Percentiles rank a stretch among this genome's conserved stretches.
These are phyloP conservation scores for Brachirus orientalis DNA, from an alignment of 2,113 vertebrate species.

Conservation along the genomic window DNA sequence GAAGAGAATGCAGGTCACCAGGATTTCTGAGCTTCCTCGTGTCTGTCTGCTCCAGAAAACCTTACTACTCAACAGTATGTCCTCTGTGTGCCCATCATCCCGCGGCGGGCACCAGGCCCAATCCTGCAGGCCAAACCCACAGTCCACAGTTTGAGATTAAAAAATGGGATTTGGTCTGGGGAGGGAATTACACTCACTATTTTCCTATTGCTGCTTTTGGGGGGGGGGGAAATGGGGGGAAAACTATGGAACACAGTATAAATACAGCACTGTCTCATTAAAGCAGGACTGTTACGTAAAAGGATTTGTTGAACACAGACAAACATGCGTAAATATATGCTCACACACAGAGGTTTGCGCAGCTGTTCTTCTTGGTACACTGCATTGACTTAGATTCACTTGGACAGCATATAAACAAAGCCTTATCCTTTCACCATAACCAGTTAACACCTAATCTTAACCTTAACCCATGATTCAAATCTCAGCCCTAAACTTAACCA, in stretches of 20 bases:
- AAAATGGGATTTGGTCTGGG: constrained; percentile 65
- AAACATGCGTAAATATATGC: background rate
- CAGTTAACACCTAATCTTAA: no score
- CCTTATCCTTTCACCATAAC: no score
- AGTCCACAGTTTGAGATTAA: constrained; percentile 68
- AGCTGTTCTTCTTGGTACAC: background rate
- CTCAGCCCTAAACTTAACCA: no score
- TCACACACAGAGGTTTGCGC: constrained; percentile 14
- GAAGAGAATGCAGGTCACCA: constrained; percentile 75
- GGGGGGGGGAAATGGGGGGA: background rate
- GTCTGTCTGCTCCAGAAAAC: constrained; percentile 72
- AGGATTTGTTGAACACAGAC: constrained; percentile 37
- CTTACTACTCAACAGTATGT: constrained; percentile 49
- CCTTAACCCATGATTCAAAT: no score
- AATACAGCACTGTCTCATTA: constrained; percentile 41
- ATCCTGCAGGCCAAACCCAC: constrained; percentile 67
- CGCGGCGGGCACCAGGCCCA: constrained; percentile 49
- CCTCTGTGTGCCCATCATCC: constrained; percentile 42
- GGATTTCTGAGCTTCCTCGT: constrained; percentile 62
- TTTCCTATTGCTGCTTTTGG: constrained; percentile 14
- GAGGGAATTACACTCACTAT: constrained; percentile 63
- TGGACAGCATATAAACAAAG: background rate
- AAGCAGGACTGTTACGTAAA: constrained; percentile 63
- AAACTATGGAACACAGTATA: constrained; percentile 1
- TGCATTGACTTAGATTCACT: no score